A percentile compares a stretch with the other conserved stretches of the same genome.
Conservation (phyloP, 2,113 vertebrate genomes). For the Noctilio leporinus region DNA sequence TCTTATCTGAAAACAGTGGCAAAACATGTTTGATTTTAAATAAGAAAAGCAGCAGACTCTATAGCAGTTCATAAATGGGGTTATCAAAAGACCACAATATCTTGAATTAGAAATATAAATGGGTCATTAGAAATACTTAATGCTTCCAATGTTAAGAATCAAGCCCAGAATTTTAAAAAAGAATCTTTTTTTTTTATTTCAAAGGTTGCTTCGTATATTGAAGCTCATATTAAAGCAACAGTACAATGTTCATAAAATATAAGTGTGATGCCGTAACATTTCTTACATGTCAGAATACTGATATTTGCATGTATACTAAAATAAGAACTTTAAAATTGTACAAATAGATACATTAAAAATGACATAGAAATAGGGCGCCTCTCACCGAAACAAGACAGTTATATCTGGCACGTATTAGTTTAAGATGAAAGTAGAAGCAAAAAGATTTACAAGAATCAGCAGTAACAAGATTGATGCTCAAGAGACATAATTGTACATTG, state of each 20-base stretch:
- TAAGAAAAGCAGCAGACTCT: constrained; percentile 77
- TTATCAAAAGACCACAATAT: constrained; percentile 78
- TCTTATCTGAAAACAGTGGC: constrained; percentile 62
- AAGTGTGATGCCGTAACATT: constrained; percentile 99
- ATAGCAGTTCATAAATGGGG: constrained; percentile 80
- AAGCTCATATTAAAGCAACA: constrained; percentile 99
- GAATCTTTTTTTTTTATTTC: constrained; percentile 96
- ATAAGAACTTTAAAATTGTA: constrained; percentile 99
- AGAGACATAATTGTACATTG: constrained; percentile 93
- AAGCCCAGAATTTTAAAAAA: constrained; percentile 87
- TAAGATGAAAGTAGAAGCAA: constrained; percentile 93
- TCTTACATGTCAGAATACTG: constrained; percentile 99
- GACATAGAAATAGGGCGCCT: constrained; percentile 97
- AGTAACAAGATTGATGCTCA: constrained; percentile 90
- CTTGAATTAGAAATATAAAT: constrained; percentile 80
- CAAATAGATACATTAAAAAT: constrained; percentile 99
- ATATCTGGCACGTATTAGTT: constrained; percentile 89
- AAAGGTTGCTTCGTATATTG: constrained; percentile 98
- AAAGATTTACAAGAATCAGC: constrained; percentile 91
- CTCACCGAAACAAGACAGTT: constrained; percentile 93
- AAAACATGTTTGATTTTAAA: constrained; percentile 79
- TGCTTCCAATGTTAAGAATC: constrained; percentile 80
- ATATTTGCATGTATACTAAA: constrained; percentile 99
- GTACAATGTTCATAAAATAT: constrained; percentile 99
- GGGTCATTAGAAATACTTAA: constrained; percentile 76